These are phyloP conservation scores for Globia sparganii DNA, from an alignment of 2,888 invertebrate genomes.

Conservation along the genomic window DNA sequence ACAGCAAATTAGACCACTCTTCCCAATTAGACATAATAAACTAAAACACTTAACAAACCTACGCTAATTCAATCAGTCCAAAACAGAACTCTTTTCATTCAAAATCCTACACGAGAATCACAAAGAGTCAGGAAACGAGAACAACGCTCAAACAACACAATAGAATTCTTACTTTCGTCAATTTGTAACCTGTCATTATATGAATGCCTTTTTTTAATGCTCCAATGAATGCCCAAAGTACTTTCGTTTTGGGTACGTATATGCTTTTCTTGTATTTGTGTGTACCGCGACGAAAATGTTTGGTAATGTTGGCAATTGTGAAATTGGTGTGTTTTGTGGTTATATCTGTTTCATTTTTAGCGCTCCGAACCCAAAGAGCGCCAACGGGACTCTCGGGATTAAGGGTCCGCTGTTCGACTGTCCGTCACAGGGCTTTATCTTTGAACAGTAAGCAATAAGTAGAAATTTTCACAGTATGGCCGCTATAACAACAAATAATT, in stretches of 20 bases:
- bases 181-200: constrained; percentile 84
- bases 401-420: neutral
- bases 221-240: constrained; percentile 78
- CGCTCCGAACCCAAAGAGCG: neutral
- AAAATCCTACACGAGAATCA: constrained; percentile 64
- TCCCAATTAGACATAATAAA: constrained; percentile 50
- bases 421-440: no score
- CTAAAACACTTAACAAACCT: constrained; percentile 53
- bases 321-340: constrained; percentile 1
- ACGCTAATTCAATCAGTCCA: constrained; percentile 61
- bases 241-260: constrained; percentile 75
- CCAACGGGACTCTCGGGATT: neutral
- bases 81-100: constrained; percentile 44
- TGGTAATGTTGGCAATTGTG: constrained; percentile 18
- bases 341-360: neutral
- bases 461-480: no score
- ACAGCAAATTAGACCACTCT: constrained; percentile 30
- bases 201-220: constrained; percentile 81
- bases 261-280: constrained; percentile 51
- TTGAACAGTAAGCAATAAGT: no score
- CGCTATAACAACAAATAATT: no score
- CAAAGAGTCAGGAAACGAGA: constrained; percentile 53
- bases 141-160: constrained; percentile 73
- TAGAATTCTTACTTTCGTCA: constrained; percentile 82
- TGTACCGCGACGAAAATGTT: constrained; percentile 29